These are phyloP conservation scores for Labeo calbasu DNA, from an alignment of 2,797 vertebrate genomes.

Conservation along the genomic window DNA sequence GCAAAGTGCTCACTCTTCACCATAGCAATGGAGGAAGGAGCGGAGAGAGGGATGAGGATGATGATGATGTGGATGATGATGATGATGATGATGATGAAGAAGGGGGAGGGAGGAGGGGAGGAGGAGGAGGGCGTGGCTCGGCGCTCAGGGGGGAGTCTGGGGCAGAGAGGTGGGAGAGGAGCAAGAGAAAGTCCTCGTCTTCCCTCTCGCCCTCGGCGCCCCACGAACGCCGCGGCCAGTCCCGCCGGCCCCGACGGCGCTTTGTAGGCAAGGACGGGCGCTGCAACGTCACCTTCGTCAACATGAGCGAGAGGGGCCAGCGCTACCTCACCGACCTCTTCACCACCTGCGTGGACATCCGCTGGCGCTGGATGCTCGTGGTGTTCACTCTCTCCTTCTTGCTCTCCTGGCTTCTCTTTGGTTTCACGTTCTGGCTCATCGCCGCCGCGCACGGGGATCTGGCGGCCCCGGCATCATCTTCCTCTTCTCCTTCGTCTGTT, in stretches of 20 bases:
- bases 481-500: slow-evolving; percentile 66
- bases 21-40: slow-evolving; percentile 69
- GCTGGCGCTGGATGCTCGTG: slow-evolving; percentile 95
- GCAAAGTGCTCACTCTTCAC: slow-evolving; percentile 70
- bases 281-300: slow-evolving; percentile 88
- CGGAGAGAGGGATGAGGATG: slow-evolving; percentile 66
- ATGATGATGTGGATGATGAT: slow-evolving; percentile 32
- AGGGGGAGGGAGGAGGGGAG: slow-evolving; percentile 49
- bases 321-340: slow-evolving; percentile 92
- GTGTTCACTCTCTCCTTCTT: slow-evolving; percentile 93
- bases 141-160: slow-evolving; percentile 67
- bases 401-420: slow-evolving; percentile 93
- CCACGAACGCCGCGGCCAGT: slow-evolving; percentile 64
- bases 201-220: slow-evolving; percentile 65
- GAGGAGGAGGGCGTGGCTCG: slow-evolving; percentile 63
- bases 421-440: slow-evolving; percentile 92
- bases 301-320: slow-evolving; percentile 90
- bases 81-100: slow-evolving; percentile 19
- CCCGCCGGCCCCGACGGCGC: slow-evolving; percentile 76
- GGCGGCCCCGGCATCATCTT: slow-evolving; percentile 60
- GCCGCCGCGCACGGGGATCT: slow-evolving; percentile 83
- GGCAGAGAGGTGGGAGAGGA: slow-evolving; percentile 63
- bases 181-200: slow-evolving; percentile 64
- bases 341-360: slow-evolving; percentile 93
- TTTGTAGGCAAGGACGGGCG: slow-evolving; percentile 85